Evolutionary conservation across 2,888 invertebrate species (phyloP).

Genomic region (Tenthredo notha): DNA sequence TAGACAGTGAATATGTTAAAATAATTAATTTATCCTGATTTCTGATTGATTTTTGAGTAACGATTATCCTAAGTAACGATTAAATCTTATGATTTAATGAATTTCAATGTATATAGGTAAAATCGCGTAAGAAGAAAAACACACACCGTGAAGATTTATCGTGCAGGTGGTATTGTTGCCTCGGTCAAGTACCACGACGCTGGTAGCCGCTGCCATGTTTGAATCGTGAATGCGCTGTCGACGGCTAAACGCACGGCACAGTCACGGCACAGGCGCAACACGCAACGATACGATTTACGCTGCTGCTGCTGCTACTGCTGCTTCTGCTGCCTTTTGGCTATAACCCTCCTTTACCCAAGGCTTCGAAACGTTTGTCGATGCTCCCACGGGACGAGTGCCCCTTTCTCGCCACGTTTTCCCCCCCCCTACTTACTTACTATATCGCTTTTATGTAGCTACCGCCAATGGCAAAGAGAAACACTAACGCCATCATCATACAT

Average conservation of each 20-base stretch:
- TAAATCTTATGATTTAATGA: neutral
- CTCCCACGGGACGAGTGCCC: constrained; percentile 59
- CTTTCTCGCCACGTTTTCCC: constrained; percentile 47
- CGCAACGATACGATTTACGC: constrained; percentile 19
- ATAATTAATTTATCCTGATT: neutral
- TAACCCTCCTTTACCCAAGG: constrained; percentile 63
- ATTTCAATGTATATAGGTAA: neutral
- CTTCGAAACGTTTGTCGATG: constrained; percentile 74
- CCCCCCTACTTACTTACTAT: constrained; percentile 55
- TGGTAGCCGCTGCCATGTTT: constrained; percentile 91
- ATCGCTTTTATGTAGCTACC: constrained; percentile 51
- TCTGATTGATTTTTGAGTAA: neutral
- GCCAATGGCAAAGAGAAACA: neutral
- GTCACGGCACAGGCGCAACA: constrained; percentile 39
- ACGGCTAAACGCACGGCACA: constrained; percentile 52
- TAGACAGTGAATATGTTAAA: neutral
- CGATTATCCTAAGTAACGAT: neutral
- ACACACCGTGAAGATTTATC: constrained; percentile 96
- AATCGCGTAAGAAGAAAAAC: neutral
- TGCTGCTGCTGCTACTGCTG: neutral
- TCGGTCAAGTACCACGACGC: constrained; percentile 96
- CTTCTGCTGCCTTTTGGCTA: constrained; percentile 56
- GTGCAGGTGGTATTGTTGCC: constrained; percentile 98
- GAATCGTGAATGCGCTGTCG: constrained; percentile 75
- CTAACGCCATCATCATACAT: neutral